phyloP scores from a whole-genome alignment of 2,888 invertebrate species.

The Diplazon laetatorius region DNA sequence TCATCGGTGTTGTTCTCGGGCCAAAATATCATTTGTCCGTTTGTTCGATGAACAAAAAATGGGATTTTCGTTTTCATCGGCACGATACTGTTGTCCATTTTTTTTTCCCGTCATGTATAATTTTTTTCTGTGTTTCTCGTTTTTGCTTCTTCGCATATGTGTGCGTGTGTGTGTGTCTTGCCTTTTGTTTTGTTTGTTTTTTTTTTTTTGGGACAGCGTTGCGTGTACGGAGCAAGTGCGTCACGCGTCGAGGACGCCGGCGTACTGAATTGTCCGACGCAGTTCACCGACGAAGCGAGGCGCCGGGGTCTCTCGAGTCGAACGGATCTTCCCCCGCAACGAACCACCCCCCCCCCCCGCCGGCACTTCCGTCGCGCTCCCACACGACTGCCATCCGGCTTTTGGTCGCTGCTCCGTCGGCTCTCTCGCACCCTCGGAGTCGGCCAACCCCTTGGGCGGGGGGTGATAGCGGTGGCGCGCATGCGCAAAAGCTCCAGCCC shows the following conservation, averaged over 20 bases:
- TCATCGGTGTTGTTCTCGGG: too few relatives aligned
- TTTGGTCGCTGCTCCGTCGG: background rate
- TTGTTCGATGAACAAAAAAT: too few relatives aligned
- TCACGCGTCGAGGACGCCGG: constrained; percentile 69
- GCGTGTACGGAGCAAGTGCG: constrained; percentile 49
- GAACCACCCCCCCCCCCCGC: constrained; percentile 2
- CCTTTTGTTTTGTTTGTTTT: background rate
- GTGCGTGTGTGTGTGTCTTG: background rate
- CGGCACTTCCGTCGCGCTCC: constrained; percentile 22
- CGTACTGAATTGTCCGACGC: constrained; percentile 64
- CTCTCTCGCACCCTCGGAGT: constrained; percentile 39
- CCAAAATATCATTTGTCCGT: too few relatives aligned
- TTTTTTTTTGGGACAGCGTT: background rate
- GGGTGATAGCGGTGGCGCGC: constrained; percentile 36
- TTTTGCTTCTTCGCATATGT: background rate
- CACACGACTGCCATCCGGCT: constrained; percentile 26
- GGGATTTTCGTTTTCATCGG: too few relatives aligned
- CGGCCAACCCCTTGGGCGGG: constrained; percentile 50
- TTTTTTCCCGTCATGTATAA: too few relatives aligned
- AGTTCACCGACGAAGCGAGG: constrained; percentile 25
- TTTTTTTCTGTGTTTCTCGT: background rate
- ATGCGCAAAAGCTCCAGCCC: constrained; percentile 27
- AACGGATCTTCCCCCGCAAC: constrained; percentile 64
- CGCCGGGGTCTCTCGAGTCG: constrained; percentile 56
- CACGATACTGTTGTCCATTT: too few relatives aligned